These are phyloP conservation scores for Takifugu rubripes DNA, from an alignment of 2,797 vertebrate species.

Conservation along the genomic window DNA sequence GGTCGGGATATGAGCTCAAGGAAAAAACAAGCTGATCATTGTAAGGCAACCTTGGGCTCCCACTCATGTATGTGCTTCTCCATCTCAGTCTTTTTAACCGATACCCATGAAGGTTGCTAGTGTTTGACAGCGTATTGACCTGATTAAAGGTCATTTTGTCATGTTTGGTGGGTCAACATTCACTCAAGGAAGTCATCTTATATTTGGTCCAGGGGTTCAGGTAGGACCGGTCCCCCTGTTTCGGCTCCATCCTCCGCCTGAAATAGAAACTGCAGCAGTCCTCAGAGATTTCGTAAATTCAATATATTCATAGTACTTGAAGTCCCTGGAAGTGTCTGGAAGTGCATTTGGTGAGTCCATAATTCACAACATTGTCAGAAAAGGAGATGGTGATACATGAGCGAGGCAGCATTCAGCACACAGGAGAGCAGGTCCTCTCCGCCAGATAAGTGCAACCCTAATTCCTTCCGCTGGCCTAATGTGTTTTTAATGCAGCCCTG, in stretches of 20 bases:
- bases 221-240: neutral
- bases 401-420: slow-evolving; percentile 47
- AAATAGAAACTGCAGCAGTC: slow-evolving; percentile 38
- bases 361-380: slow-evolving; percentile 75
- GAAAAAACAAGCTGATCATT: too few species aligned
- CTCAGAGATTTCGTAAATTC: slow-evolving; percentile 70
- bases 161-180: neutral
- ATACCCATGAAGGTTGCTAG: too few species aligned
- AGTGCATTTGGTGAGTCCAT: slow-evolving; percentile 70
- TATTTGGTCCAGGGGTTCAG: neutral
- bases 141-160: neutral
- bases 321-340: slow-evolving; percentile 66
- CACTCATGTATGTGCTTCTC: too few species aligned
- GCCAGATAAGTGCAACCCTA: slow-evolving; percentile 71
- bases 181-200: neutral
- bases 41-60: too few species aligned
- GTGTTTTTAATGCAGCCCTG: slow-evolving; percentile 79
- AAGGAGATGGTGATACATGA: slow-evolving; percentile 68
- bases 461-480: slow-evolving; percentile 78
- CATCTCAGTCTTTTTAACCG: too few species aligned
- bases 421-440: slow-evolving; percentile 59
- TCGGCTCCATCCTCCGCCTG: neutral
- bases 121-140: neutral
- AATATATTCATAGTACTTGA: slow-evolving; percentile 59
- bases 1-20: too few species aligned